A percentile compares a stretch with the other conserved stretches of the same genome.
Evolutionary conservation across 2,113 vertebrate genomes (phyloP).

Genomic region (Plotosus lineatus): DNA sequence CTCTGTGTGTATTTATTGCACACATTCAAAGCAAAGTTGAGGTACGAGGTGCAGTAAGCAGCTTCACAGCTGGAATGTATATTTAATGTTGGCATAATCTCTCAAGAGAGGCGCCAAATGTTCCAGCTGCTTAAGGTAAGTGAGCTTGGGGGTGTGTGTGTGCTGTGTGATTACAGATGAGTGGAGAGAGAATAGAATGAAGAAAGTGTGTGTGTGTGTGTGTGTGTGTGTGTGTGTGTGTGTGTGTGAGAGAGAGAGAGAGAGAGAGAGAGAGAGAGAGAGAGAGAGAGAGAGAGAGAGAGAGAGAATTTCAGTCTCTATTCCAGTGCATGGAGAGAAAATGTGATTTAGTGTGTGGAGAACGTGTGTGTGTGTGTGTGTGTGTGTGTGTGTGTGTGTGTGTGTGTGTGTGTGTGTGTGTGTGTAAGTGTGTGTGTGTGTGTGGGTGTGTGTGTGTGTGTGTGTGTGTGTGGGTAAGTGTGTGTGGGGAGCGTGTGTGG

Average conservation of each 20-base stretch:
- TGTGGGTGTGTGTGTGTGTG: background rate
- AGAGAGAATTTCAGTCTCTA: conserved; percentile 40
- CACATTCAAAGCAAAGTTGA: background rate
- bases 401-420: background rate
- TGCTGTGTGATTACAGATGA: conserved; percentile 42
- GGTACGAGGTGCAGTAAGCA: background rate
- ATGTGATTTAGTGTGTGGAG: conserved; percentile 17
- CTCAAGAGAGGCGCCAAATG: conserved; percentile 16
- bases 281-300: background rate
- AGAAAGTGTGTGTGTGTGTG: background rate
- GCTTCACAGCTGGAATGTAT: conserved; percentile 15
- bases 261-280: background rate
- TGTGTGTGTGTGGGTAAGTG: background rate
- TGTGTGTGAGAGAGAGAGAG: background rate
- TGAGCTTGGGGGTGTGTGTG: conserved; percentile 25
- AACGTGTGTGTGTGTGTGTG: conserved; percentile 9
- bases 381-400: too few species aligned
- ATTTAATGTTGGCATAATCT: conserved; percentile 30
- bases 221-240: conserved; percentile 12
- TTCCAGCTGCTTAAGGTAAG: conserved; percentile 33
- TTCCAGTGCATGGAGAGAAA: conserved; percentile 41
- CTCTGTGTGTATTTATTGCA: too few species aligned
- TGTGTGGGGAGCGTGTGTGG: conserved; percentile 8
- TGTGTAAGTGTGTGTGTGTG: conserved; percentile 25
- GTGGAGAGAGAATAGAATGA: conserved; percentile 13